A percentile compares a stretch with the other conserved stretches of the same genome.
Conservation (phyloP, 2,888 invertebrate genomes). For the Philereme transversata region DNA sequence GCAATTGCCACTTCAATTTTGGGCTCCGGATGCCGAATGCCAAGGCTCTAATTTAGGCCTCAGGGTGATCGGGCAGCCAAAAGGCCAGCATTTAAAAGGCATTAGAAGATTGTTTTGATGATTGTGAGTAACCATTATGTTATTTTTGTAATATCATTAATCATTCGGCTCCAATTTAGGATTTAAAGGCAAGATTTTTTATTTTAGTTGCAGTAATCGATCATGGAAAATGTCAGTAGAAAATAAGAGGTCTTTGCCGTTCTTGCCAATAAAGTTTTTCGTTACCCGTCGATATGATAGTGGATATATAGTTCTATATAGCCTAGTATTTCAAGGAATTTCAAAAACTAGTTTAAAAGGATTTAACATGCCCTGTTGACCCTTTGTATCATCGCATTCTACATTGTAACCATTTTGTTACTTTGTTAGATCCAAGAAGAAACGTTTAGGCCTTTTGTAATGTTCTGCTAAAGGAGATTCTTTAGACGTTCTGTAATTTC, state of each 20-base stretch:
- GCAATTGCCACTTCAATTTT: background rate
- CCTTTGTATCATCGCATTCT: no score
- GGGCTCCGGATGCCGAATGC: background rate
- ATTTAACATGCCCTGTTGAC: no score
- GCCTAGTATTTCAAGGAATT: no score
- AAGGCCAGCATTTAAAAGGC: conserved; percentile 22
- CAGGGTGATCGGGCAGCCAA: conserved; percentile 9
- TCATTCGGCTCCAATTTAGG: conserved; percentile 29
- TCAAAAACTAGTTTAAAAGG: no score
- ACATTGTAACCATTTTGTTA: no score
- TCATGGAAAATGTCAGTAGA: conserved; percentile 28
- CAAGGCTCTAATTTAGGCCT: conserved; percentile 4
- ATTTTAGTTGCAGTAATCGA: conserved; percentile 19
- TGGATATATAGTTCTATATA: no score
- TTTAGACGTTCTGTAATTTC: no score
- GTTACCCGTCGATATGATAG: no score
- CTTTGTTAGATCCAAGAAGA: no score
- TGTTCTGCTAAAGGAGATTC: no score
- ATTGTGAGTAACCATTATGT: conserved; percentile 27
- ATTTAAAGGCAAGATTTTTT: conserved; percentile 26
- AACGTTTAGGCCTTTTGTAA: no score
- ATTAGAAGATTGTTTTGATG: conserved; percentile 27
- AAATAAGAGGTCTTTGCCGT: conserved; percentile 2
- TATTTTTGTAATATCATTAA: conserved; percentile 32
- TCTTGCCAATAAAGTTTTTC: no score